Evolutionary conservation across 2,113 vertebrate species (phyloP).

Genomic region (Nothocercus julius): DNA sequence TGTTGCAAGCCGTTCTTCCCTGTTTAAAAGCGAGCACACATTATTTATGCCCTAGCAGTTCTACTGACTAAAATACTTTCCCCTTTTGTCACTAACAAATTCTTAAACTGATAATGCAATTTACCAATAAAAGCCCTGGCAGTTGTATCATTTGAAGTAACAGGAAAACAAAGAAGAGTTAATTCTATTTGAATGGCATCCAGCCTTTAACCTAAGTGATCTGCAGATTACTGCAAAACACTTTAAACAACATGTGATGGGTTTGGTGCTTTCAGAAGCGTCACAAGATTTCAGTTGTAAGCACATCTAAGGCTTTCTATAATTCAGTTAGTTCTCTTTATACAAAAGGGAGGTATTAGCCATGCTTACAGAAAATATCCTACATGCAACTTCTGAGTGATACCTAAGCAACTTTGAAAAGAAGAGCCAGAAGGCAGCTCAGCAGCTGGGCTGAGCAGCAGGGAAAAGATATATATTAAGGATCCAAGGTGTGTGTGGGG

Average conservation of each 20-base stretch:
- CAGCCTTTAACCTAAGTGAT: background rate
- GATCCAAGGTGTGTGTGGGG: too few species aligned
- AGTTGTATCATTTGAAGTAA: slow-evolving; percentile 30
- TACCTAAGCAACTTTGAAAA: background rate
- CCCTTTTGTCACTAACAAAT: slow-evolving; percentile 47
- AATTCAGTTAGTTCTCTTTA: background rate
- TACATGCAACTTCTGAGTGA: background rate
- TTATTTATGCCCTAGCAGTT: slow-evolving; percentile 65
- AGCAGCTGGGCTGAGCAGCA: slow-evolving; percentile 10
- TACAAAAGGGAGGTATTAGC: background rate
- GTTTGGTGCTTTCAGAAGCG: background rate
- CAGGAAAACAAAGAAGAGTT: slow-evolving; percentile 18
- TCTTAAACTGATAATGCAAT: slow-evolving; percentile 49
- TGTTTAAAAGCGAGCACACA: slow-evolving; percentile 43
- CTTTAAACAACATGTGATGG: background rate
- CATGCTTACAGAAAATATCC: background rate
- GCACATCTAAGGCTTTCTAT: background rate
- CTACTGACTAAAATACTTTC: slow-evolving; percentile 54
- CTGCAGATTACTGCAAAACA: background rate
- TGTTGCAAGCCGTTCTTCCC: slow-evolving; percentile 59
- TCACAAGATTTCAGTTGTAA: background rate
- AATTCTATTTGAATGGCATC: slow-evolving; percentile 12
- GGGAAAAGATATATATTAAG: background rate
- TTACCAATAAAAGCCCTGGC: slow-evolving; percentile 33
- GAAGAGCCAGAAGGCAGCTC: background rate